Conservation (phyloP, 2,797 vertebrate species). For the Pantherophis vulpinus region DNA sequence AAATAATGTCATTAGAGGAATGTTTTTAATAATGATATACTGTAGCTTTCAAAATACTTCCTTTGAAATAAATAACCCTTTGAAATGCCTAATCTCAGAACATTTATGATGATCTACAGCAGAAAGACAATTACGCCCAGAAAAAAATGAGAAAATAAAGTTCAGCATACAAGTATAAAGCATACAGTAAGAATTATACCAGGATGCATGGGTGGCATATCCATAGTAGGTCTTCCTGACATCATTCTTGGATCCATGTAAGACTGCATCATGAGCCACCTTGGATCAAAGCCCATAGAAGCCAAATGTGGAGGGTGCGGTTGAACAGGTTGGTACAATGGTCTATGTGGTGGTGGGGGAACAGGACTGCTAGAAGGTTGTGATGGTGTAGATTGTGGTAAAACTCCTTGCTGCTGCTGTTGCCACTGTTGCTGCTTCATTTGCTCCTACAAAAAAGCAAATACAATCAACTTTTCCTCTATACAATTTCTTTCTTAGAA, state of each 20-base stretch:
- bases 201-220: slow-evolving; percentile 90
- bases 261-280: slow-evolving; percentile 99
- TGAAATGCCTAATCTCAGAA: neutral
- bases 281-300: slow-evolving; percentile 96
- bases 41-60: neutral
- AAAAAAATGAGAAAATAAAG: neutral
- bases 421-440: slow-evolving; percentile 91
- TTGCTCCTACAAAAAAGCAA: slow-evolving; percentile 80
- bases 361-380: slow-evolving; percentile 81
- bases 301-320: slow-evolving; percentile 91
- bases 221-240: slow-evolving; percentile 89
- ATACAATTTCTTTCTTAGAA: neutral
- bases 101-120: neutral
- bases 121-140: neutral
- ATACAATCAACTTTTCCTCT: neutral
- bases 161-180: neutral
- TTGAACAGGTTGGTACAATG: slow-evolving; percentile 92
- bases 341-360: slow-evolving; percentile 87
- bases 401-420: slow-evolving; percentile 81
- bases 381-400: slow-evolving; percentile 75
- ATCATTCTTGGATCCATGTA: slow-evolving; percentile 99
- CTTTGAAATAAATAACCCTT: neutral
- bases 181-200: slow-evolving; percentile 68
- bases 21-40: neutral
- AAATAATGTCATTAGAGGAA: neutral